Base-by-base conservation (phyloP, 1,140 invertebrate genomes). In the Saxidomus purpurata region DNA sequence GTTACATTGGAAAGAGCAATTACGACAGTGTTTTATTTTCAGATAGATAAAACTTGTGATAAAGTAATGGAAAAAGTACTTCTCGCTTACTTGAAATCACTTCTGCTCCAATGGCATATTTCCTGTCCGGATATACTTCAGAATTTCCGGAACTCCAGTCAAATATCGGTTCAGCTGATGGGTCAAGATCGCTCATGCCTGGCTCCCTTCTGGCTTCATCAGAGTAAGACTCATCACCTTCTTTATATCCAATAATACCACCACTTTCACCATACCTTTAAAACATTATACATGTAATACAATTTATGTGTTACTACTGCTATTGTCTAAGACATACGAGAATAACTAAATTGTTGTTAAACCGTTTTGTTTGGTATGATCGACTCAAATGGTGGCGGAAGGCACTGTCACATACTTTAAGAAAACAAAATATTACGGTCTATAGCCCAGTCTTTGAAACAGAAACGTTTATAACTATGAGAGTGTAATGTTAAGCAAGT, bases 211-310 rank as follows among this genome's bases (percentile, higher is more conserved):
- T 76, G 8, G 71, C 38, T 76, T 76, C 71, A 25, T 76, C 71
- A 0, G 71, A 76, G 40, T 76, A 76, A 3, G 17, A 3, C 25
- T 76, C 71, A 8, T 3, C 71, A 49, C 40, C 71, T 4, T 76
- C 71, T 43, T 76, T 76, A 25, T 76, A 76, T 43, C 71, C 71
- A 40, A 76, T 49, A n/a, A 76, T 76, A 76, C 71, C 71, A 25
- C 19, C 8, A 25, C 40, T n/a, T 17, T 36, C 6, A 4, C 17
- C 40, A 49, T 76, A 76, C 71, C 71, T 76, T 4, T 31, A 69
- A 28, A 69, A 2, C n/a, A n/a, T n/a, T n/a, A 52, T 11, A 52
- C 59, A 61, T 6, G n/a, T 61, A 22, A 61, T 61, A 8, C 59
- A 61, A 11, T 13, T 61, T n/a, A 61, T 6, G 8, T 61, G 8